Evolutionary conservation across 2,113 vertebrate species (phyloP), one percentile per base, ranked within the genome.

Genomic region (Anas platyrhynchos): DNA sequence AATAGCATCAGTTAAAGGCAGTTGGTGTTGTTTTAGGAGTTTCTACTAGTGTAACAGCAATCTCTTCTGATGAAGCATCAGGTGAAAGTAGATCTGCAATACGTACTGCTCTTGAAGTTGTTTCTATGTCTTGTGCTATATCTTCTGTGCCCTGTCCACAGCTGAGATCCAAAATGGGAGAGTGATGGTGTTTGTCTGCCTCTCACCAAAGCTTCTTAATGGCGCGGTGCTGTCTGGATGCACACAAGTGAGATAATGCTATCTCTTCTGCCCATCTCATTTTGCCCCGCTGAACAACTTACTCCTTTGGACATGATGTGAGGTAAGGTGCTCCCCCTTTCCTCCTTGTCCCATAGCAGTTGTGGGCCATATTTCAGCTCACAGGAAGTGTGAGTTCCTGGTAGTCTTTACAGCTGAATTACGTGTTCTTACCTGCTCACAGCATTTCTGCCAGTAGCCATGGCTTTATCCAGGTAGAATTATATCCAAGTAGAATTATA

Each of bases 1-100:
- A 94, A 96, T 95, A 78, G 91, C 91, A 63, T 65, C 81, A 81
- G 85, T 62, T 95, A 78, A 44, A 92, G n/a, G 87, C 74, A 74
- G 59, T 72, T 80, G 73, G 22, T 12, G 2, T 13, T 76, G 59
- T 94, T 77, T 92, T 66, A 80, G 86, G 91, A 86, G 26, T 56
- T 87, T 56, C 62, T 83, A 43, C 62, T 91, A 58, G 13, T 25
- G 83, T 95, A 92, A 83, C 89, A 95, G 15, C 20, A 69, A 66
- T 93, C 67, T 72, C 89, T 86, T 68, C 63, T 0, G 0, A 38
- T 27, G 46, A 61, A 55, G 25, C 54, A 48, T 84, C 38, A 66
- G 69, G 62, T 83, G 29, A 93, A 93, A 93, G 79, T 31, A 94
- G 80, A 85, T 87, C 62, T 82, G 48, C 73, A 59, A 3, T 82